phyloP scores from a whole-genome alignment of 2,888 invertebrate species.

The Dolichomitus sp. region DNA sequence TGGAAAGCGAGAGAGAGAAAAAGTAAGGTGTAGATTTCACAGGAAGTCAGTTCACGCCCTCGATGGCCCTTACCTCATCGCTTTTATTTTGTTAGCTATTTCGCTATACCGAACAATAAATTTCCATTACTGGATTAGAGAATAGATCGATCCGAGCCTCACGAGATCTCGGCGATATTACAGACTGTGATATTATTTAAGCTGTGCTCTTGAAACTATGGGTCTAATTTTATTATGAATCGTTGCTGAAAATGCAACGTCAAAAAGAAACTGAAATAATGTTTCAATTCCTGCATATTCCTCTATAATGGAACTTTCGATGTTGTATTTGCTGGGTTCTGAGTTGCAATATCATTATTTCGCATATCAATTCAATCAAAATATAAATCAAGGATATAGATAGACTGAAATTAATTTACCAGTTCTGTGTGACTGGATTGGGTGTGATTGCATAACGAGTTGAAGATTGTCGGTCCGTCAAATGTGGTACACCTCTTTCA shows the following conservation, averaged over 20 bases:
- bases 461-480: too few relatives aligned
- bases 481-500: too few relatives aligned
- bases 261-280: neutral
- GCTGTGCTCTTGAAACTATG: slow-evolving; percentile 12
- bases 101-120: slow-evolving; percentile 62
- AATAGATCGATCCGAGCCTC: slow-evolving; percentile 58
- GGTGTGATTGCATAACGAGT: too few relatives aligned
- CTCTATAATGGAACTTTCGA: neutral
- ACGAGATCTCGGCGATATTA: slow-evolving; percentile 11
- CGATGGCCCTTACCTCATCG: slow-evolving; percentile 49
- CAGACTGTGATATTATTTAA: slow-evolving; percentile 11
- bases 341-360: neutral
- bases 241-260: neutral
- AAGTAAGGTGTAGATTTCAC: slow-evolving; percentile 29
- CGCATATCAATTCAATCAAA: neutral
- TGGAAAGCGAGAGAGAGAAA: slow-evolving; percentile 11
- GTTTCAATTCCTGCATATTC: neutral
- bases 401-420: too few relatives aligned
- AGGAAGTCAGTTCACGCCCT: slow-evolving; percentile 12
- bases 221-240: neutral
- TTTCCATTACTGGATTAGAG: slow-evolving; percentile 66
- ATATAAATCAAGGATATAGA: too few relatives aligned
- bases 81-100: slow-evolving; percentile 51
- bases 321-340: neutral
- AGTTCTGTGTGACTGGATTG: too few relatives aligned